Conservation (phyloP, 2,797 vertebrate genomes). For the Antrozous pallidus region DNA sequence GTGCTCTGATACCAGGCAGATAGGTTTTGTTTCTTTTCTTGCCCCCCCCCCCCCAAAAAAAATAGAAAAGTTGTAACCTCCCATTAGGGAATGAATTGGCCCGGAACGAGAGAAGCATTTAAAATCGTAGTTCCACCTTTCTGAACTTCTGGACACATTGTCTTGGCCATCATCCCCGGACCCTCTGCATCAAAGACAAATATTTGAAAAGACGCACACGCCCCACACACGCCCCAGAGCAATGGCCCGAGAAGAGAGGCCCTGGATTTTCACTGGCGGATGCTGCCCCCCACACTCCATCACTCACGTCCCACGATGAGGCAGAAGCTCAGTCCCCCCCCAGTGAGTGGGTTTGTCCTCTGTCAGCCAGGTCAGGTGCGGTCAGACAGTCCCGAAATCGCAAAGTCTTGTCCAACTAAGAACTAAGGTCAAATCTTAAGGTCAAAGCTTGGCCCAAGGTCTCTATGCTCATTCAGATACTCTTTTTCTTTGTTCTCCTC, state of each 20-base stretch:
- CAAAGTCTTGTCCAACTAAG: background rate
- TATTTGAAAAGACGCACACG: background rate
- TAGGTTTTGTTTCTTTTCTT: constrained; percentile 36
- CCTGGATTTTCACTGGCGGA: background rate
- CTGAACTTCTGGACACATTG: background rate
- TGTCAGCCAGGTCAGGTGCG: too few relatives aligned
- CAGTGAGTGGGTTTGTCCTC: background rate
- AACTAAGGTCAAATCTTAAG: background rate
- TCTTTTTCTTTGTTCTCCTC: too few relatives aligned
- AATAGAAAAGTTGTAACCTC: constrained; percentile 33
- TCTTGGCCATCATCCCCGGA: background rate
- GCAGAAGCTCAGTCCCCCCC: too few relatives aligned
- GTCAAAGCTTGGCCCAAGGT: background rate
- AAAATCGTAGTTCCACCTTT: constrained; percentile 49
- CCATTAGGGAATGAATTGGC: constrained; percentile 53
- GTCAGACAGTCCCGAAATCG: background rate
- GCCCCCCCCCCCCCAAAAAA: too few relatives aligned
- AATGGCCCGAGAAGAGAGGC: background rate
- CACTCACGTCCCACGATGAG: too few relatives aligned
- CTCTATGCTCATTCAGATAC: background rate
- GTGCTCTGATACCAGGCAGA: constrained; percentile 51
- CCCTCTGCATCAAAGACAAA: constrained; percentile 30
- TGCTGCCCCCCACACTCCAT: too few relatives aligned
- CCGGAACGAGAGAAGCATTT: constrained; percentile 41
- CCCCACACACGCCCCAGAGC: background rate